Percentiles rank a stretch among this genome's conserved stretches.
Conservation (phyloP, 2,888 invertebrate genomes). For the Dasypolia templi region DNA sequence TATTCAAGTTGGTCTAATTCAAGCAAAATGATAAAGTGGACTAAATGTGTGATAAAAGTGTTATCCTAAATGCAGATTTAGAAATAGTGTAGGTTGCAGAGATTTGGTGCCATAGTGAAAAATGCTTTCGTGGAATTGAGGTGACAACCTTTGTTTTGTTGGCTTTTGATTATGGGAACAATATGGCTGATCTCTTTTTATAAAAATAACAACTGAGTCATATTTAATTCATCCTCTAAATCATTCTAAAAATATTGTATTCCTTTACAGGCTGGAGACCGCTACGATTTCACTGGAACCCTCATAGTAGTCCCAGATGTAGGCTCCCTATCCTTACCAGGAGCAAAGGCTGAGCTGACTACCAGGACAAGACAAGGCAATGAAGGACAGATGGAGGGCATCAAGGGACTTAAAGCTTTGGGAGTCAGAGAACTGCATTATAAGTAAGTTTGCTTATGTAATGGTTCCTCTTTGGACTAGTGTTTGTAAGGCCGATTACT, state of each 20-base stretch:
- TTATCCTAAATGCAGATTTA: too few relatives aligned
- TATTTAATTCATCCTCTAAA: too few relatives aligned
- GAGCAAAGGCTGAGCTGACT: conserved; percentile 95
- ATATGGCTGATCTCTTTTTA: too few relatives aligned
- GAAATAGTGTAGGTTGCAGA: too few relatives aligned
- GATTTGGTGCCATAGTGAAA: too few relatives aligned
- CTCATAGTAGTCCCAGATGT: conserved; percentile 99
- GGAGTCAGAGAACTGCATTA: conserved; percentile 89
- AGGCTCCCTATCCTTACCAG: conserved; percentile 95
- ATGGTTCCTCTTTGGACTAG: not conserved
- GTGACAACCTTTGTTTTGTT: too few relatives aligned
- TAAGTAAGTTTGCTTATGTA: conserved; percentile 77
- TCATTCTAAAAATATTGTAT: too few relatives aligned
- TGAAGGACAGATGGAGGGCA: conserved; percentile 94
- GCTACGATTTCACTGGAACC: conserved; percentile 98
- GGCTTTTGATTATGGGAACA: too few relatives aligned
- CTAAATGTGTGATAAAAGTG: too few relatives aligned
- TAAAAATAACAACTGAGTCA: too few relatives aligned
- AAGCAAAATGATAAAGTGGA: not conserved
- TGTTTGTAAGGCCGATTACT: not conserved
- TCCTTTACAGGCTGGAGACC: conserved; percentile 91
- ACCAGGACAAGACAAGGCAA: conserved; percentile 93
- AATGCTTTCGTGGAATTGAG: too few relatives aligned
- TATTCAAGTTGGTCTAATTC: not conserved
- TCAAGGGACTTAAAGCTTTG: conserved; percentile 95